Percentiles rank a stretch among this genome's conserved stretches.
phyloP scores from a whole-genome alignment of 1,140 invertebrate species.

The Polypedilum pembai region DNA sequence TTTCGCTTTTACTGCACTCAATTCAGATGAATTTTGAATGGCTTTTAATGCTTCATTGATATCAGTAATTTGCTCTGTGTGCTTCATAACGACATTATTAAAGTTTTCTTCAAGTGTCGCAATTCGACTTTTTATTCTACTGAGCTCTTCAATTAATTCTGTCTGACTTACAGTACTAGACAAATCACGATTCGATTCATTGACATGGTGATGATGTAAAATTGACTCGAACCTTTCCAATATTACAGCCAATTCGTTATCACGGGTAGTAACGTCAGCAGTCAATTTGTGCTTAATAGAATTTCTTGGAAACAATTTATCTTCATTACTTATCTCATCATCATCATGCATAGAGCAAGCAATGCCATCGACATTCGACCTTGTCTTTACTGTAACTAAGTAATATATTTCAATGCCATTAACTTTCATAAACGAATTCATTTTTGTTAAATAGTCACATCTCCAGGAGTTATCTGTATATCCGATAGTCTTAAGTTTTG shows the following conservation, averaged over 20 bases:
- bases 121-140: neutral
- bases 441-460: neutral
- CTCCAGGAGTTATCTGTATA: neutral
- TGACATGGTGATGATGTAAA: neutral
- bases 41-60: neutral
- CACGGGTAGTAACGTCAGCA: neutral
- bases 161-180: neutral
- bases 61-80: neutral
- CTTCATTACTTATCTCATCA: neutral
- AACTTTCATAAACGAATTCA: neutral
- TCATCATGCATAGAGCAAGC: neutral
- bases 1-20: neutral
- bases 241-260: neutral
- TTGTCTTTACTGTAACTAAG: neutral
- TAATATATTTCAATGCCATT: neutral
- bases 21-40: neutral
- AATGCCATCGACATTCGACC: neutral
- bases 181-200: neutral
- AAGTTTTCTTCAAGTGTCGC: neutral
- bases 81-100: neutral
- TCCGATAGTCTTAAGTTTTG: neutral
- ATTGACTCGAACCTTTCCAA: neutral
- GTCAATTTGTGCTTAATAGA: neutral
- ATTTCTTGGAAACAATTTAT: neutral
- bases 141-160: neutral